Evolutionary conservation across 2,888 invertebrate species (phyloP).

Genomic region (Eupithecia tripunctaria): DNA sequence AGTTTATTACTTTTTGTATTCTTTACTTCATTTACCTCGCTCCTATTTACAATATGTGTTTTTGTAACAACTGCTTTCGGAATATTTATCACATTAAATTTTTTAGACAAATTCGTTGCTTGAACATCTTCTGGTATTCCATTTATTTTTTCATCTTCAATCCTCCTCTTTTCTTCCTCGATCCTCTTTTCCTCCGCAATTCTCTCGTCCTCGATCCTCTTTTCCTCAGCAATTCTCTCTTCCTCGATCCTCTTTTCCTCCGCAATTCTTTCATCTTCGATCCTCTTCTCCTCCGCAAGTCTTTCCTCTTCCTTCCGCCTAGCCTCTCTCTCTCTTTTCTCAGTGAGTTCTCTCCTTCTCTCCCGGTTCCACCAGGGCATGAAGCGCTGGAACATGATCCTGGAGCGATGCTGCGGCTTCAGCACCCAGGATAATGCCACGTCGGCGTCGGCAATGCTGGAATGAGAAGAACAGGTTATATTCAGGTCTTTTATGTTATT

Average conservation of each 20-base stretch:
- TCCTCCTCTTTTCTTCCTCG: not conserved
- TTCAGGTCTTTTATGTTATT: not conserved
- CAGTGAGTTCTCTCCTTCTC: conserved; percentile 68
- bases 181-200: not conserved
- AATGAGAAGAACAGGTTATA: conserved; percentile 45
- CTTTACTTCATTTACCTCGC: not conserved
- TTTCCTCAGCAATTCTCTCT: not conserved
- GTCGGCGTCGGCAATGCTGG: conserved; percentile 79
- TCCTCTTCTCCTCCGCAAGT: conserved; percentile 23
- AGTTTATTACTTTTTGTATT: not conserved
- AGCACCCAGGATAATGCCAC: conserved; percentile 80
- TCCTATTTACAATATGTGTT: conserved; percentile 5
- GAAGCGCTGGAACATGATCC: conserved; percentile 80
- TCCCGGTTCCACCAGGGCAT: conserved; percentile 80
- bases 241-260: conserved; percentile 11
- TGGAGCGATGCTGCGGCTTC: conserved; percentile 77
- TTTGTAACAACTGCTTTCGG: conserved; percentile 5
- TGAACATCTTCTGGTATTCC: not conserved
- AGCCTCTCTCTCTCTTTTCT: conserved; percentile 61
- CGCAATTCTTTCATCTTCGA: conserved; percentile 1
- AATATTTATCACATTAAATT: conserved; percentile 2
- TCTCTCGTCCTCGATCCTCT: conserved; percentile 10
- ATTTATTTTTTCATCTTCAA: not conserved
- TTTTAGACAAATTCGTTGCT: not conserved
- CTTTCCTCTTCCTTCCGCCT: conserved; percentile 46